A percentile compares a stretch with the other conserved stretches of the same genome.
Evolutionary conservation across 2,797 vertebrate genomes (phyloP).

Genomic region (Onychomys arenicola): DNA sequence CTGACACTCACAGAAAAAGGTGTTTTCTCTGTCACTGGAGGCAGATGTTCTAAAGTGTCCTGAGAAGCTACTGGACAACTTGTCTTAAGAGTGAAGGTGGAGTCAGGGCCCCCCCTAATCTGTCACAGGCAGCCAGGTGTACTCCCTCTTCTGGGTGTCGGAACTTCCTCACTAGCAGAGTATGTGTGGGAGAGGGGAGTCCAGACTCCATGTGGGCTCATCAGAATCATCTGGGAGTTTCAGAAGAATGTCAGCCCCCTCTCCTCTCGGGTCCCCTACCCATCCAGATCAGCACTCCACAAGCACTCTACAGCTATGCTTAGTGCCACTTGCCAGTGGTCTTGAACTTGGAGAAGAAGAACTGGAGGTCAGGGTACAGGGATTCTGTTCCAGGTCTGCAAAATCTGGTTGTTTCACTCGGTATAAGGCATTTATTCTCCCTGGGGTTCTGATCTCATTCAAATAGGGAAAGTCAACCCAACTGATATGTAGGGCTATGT

Average conservation of each 20-base stretch:
- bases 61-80: neutral
- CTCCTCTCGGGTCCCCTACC: neutral
- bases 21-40: neutral
- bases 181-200: neutral
- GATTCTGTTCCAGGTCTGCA: neutral
- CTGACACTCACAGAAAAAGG: neutral
- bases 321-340: neutral
- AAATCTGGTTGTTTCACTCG: neutral
- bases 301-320: neutral
- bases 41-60: neutral
- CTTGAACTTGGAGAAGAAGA: neutral
- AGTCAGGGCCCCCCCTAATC: neutral
- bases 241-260: neutral
- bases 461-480: neutral
- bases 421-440: neutral
- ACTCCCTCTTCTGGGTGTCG: neutral
- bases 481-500: neutral
- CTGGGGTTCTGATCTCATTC: neutral
- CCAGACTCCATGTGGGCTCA: neutral
- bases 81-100: neutral
- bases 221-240: neutral
- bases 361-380: neutral
- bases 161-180: neutral
- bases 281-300: neutral
- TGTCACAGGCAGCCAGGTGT: neutral